Base-by-base conservation (phyloP, 2,888 invertebrate genomes). In the Pachydiplax longipennis region DNA sequence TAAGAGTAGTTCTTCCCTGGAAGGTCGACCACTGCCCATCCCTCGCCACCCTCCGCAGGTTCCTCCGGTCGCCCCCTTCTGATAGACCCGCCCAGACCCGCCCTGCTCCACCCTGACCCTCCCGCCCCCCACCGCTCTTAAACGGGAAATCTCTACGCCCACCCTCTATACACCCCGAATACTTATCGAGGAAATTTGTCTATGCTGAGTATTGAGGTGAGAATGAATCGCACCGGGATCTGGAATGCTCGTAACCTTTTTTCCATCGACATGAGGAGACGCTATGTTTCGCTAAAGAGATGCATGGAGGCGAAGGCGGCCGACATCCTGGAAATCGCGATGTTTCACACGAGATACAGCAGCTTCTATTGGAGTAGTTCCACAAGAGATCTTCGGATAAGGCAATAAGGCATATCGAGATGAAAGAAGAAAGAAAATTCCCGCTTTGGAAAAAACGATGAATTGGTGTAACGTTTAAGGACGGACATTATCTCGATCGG, bases 21-120 rank as follows among this genome's bases (percentile, higher is more conserved):
- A 87, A 87, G 87, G 87, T 87, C 92, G 91, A 90, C 91, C 81
- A 90, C 90, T 65, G 91, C 91, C 91, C 65, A 90, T 91, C 73
- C 91, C 48, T 91, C 91, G 87, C 91, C 91, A 90, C 91, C 80
- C 91, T 91, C 40, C 73, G 65, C 87, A 25, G 91, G 91, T 90
- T 91, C 92, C 73, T 44, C 91, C 31, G 80, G 53, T 53, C 12
- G 18, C 58, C 31, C 83, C 15, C 82, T 25, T 44, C 44, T 40
- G 44, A 18, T 40, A 22, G 44, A 48, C 81, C 81, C 81, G 31
- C 91, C 91, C 53, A 80, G 81, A 61, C 44, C 91, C 37, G 87
- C 81, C 91, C 91, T 91, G 58, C 90, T 80, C 90, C 91, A 90
- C 91, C 91, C 91, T 90, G 48, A 81, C 61, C 91, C 90, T 25